Base-by-base conservation (phyloP, 2,797 vertebrate genomes). In the Coreius guichenoti region DNA sequence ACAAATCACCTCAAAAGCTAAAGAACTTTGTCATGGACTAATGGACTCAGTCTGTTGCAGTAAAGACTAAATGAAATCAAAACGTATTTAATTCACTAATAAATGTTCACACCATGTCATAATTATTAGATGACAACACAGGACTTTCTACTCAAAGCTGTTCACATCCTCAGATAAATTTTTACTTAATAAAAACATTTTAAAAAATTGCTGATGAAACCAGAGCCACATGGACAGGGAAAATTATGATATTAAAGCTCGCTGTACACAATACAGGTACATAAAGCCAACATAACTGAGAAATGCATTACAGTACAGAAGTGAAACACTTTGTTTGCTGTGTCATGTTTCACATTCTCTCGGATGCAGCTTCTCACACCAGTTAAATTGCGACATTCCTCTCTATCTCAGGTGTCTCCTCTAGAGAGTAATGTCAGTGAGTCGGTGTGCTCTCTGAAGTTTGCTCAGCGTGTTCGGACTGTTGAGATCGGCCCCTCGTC, bases 371-470 rank as follows among this genome's bases (percentile, higher is more conserved):
- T 39, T 58, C 43, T 56, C 47, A 19, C 4, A 14, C 6, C 16
- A 23, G 33, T 54, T 39, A 1, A 81, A 70, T 6, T 36, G 33
- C 0, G 4, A 47, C 17, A 4, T 19, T 70, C 76, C 31, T 23
- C 29, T 70, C n/a, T 70, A 43, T 82, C 58, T n/a, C 92, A 99
- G 98, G 96, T 98, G 12, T 99, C 98, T 56, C 98, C 98, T 0
- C 92, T 96, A 0, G 95, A 97, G 83, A 94, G 93, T 33, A 98
- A 99, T 89, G 93, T 95, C 82, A 98, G 96, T 0, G 98, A 99
- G 94, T 98, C 98, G 0, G 93, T 99, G n/a, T 99, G 97, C 87
- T 99, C 98, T n/a, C 95, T 99, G 67, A 98, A 98, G 94, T 99
- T 99, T 2, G 98, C 98, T 0, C 98, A 99, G 93, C 94, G 98